Conservation (phyloP, 2,113 vertebrate species). For the Rana temporaria region DNA sequence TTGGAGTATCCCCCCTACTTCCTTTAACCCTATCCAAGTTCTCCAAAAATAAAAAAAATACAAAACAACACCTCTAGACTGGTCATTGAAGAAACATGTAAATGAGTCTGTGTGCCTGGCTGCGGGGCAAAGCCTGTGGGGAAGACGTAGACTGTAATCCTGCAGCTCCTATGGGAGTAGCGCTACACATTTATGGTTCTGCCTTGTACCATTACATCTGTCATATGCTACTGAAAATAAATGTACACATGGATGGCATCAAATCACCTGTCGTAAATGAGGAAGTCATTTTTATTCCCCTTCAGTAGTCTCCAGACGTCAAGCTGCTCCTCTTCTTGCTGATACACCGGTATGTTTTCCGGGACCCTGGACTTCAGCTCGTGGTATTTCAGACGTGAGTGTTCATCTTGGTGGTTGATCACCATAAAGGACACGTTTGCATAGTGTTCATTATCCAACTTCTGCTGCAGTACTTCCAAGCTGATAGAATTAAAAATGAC, state of each 20-base stretch:
- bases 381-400: slow-evolving; percentile 73
- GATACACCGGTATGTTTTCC: slow-evolving; percentile 81
- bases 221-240: no score
- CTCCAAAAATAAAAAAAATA: no score
- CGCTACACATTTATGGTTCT: no score
- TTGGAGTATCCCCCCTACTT: no score
- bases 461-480: slow-evolving; percentile 84
- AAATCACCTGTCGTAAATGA: slow-evolving; percentile 93
- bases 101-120: no score
- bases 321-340: slow-evolving; percentile 76
- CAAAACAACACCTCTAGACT: no score
- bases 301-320: slow-evolving; percentile 87
- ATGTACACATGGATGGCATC: not conserved
- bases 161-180: no score
- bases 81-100: no score
- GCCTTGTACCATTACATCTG: no score
- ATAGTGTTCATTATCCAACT: slow-evolving; percentile 81
- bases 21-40: no score
- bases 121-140: no score
- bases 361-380: slow-evolving; percentile 76
- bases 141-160: no score
- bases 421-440: slow-evolving; percentile 83
- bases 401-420: slow-evolving; percentile 83
- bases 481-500: slow-evolving; percentile 65
- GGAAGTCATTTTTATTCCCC: slow-evolving; percentile 88